Base-by-base conservation (phyloP, 2,797 vertebrate species). In the Arnoldichthys spilopterus region DNA sequence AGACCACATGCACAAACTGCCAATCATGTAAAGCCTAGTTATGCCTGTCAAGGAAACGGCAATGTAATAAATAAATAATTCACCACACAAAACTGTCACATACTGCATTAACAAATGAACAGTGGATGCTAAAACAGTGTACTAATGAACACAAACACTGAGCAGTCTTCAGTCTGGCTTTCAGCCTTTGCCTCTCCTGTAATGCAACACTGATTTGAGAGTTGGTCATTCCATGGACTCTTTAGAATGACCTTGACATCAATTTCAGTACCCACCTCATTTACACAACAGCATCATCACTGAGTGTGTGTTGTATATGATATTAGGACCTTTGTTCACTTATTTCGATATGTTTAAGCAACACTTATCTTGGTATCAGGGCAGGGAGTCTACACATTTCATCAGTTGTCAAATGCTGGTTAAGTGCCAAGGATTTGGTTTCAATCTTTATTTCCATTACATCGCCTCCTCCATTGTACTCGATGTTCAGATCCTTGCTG, bases 371-470 rank as follows among this genome's bases (percentile, higher is more conserved):
- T 13, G 4, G 49, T 32, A 59, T 58, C 67, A 51, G 45, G 30
- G n/a, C 2, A 2, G 24, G 49, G 63, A 43, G 18, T 11, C 53
- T 43, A 24, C 53, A 1, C 16, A 54, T 71, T 13, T 18, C 24
- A 18, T 12, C 28, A 34, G 24, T 9, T 9, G n/a, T 7, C 12
- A 26, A 37, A 62, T 26, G 24, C 59, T 54, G 66, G 56, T 20
- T 24, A 63, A 43, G 49, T 56, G 69, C 49, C n/a, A 28, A 28
- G 18, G 47, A 54, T 72, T 72, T 22, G 24, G 47, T 72, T 72
- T 78, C 28, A 40, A 28, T 54, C n/a, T 20, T 11, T 47, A 26
- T 18, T 47, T 47, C 64, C 40, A 26, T 67, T 47, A 67, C 40
- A 16, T 16, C 15, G 22, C 40, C 26, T 45, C 3, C 7, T 16